These are phyloP conservation scores for Epinotia demarniana DNA, from an alignment of 2,888 invertebrate species.

Conservation along the genomic window DNA sequence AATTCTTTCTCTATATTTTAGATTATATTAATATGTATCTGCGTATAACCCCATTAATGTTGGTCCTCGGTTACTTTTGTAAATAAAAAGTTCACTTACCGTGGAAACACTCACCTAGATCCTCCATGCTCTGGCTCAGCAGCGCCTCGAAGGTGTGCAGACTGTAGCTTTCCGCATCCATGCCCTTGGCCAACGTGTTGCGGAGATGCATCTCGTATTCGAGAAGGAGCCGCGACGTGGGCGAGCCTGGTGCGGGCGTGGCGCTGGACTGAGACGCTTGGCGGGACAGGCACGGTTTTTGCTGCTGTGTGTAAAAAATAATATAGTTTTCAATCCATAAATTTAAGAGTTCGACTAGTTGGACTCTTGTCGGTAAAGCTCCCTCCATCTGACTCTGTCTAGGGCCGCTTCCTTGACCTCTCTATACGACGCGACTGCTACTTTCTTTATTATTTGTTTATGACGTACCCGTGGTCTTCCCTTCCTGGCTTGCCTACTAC, in stretches of 20 bases:
- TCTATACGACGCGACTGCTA: no score
- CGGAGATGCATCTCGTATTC: constrained; percentile 97
- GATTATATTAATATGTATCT: background rate
- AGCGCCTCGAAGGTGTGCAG: constrained; percentile 97
- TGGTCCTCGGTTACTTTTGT: background rate
- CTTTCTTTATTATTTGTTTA: no score
- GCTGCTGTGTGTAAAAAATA: constrained; percentile 47
- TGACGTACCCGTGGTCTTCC: no score
- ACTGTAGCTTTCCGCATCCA: constrained; percentile 98
- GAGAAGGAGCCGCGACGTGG: constrained; percentile 92
- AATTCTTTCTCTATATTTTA: background rate
- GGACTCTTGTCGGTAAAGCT: no score
- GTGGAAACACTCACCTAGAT: constrained; percentile 87
- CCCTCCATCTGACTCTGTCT: no score
- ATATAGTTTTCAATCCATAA: no score
- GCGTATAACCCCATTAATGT: background rate
- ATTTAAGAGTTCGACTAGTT: no score
- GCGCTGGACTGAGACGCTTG: constrained; percentile 86
- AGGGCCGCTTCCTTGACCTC: no score
- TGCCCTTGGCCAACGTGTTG: constrained; percentile 96
- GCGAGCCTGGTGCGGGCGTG: constrained; percentile 92
- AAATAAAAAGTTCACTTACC: constrained; percentile 29
- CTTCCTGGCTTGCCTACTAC: no score
- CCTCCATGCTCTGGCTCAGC: constrained; percentile 97
- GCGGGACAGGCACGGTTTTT: constrained; percentile 79